Percentiles rank a stretch among this genome's conserved stretches.
Evolutionary conservation across 2,113 vertebrate genomes (phyloP).

Genomic region (Oryzias melastigma): DNA sequence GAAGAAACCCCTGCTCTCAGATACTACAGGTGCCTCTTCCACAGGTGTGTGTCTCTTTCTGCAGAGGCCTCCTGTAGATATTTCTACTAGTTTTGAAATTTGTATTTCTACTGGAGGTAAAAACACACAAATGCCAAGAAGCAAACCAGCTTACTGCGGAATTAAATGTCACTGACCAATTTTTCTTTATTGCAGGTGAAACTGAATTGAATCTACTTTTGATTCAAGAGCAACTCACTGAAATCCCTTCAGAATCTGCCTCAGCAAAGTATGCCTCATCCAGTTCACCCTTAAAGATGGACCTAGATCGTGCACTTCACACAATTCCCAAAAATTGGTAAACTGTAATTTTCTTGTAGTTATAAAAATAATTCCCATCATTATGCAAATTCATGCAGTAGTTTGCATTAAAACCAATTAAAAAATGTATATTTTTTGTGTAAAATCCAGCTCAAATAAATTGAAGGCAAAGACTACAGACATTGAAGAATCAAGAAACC

Average conservation of each 20-base stretch:
- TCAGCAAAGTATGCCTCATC: slow-evolving; percentile 47
- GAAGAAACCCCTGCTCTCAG: slow-evolving; percentile 78
- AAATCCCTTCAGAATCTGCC: slow-evolving; percentile 6
- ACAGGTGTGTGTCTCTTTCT: slow-evolving; percentile 77
- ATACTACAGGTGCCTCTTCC: slow-evolving; percentile 84
- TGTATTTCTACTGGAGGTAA: no score
- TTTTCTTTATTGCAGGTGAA: slow-evolving; percentile 44
- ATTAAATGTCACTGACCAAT: no score
- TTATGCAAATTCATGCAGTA: no score
- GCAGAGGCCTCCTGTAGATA: background rate
- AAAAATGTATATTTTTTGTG: background rate
- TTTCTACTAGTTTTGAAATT: no score
- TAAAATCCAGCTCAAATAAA: slow-evolving; percentile 40
- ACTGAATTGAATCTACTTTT: background rate
- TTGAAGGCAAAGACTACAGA: slow-evolving; percentile 40
- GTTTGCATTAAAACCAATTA: no score
- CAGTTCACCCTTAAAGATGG: slow-evolving; percentile 58
- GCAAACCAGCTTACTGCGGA: no score
- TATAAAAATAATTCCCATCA: no score
- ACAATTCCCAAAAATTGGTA: slow-evolving; percentile 79
- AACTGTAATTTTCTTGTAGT: background rate
- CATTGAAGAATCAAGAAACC: slow-evolving; percentile 20
- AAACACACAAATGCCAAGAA: no score
- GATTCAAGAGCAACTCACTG: slow-evolving; percentile 30
- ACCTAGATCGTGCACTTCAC: slow-evolving; percentile 58